phyloP scores from a whole-genome alignment of 2,113 vertebrate species.

The Phoxinus phoxinus region DNA sequence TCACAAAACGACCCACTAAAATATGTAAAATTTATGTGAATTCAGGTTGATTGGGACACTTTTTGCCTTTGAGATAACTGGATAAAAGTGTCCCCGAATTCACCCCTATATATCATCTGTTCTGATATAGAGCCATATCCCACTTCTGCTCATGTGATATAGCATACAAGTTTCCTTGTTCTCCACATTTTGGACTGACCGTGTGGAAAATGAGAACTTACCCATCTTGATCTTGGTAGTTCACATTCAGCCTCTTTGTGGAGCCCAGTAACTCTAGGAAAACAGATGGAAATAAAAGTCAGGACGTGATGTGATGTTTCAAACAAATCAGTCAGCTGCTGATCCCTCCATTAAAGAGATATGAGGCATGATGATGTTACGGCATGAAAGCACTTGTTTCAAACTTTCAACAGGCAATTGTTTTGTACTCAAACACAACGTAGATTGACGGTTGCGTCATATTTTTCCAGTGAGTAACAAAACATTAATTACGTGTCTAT shows the following conservation, averaged over 20 bases:
- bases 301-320: constrained; percentile 23
- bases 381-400: constrained; percentile 50
- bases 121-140: too few species aligned
- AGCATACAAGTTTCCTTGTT: too few species aligned
- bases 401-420: background rate
- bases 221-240: constrained; percentile 81
- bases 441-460: background rate
- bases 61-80: too few species aligned
- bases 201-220: constrained; percentile 59
- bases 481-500: background rate
- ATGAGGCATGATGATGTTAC: constrained; percentile 26
- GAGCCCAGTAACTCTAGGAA: constrained; percentile 79
- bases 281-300: constrained; percentile 36
- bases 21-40: background rate
- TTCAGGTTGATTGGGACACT: too few species aligned
- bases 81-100: too few species aligned
- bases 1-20: background rate
- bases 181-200: constrained; percentile 21
- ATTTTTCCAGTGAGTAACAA: background rate
- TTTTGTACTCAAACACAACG: constrained; percentile 9
- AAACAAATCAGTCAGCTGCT: constrained; percentile 44
- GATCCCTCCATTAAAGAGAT: constrained; percentile 22
- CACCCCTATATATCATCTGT: too few species aligned
- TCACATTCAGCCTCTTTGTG: constrained; percentile 79
- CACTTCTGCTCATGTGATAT: too few species aligned